Base-by-base conservation (phyloP, 1,140 invertebrate species). In the Idris sp. region DNA sequence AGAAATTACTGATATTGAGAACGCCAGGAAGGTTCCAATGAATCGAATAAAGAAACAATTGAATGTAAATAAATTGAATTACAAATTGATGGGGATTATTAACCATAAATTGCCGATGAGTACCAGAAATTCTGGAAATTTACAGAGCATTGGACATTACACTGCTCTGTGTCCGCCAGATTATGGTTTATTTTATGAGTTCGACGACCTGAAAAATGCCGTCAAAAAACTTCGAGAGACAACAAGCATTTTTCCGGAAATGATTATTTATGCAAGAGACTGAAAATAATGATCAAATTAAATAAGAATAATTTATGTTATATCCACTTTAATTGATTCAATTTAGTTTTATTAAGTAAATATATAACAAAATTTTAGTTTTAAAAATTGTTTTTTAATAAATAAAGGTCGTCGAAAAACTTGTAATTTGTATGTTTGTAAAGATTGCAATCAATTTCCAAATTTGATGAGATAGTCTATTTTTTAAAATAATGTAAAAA, bases 151-250 rank as follows among this genome's bases (percentile, higher is more conserved):
- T 15, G 41, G 41, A 8, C 41, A 44, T 30, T 44, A 44, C 5
- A 44, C 41, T 0, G 41, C 41, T 15, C 7, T 41, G 1, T 41
- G 38, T 22, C 38, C 38, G 22, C 4, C 8, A 22, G 6, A 3
- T 8, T 38, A 18, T 9, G 14, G 2, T 2, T 18, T 18, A 8
- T 38, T 38, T 18, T 6, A 18, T 8, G 35, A 38, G 18, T 38
- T 18, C 35, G 35, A 38, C 16, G 35, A 38, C 15, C 6, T 38
- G 35, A 38, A 18, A 38, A 38, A 38, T 38, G 14, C 8, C 8
- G n/a, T 9, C 6, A 16, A 5, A 38, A 38, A 38, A 18, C 7
- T 35, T 14, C 2, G 4, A 11, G 10, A 14, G 10, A 38, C 1
- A 2, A 38, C 8, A 38, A 6, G 4, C 2, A 38, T 38, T 18